These are phyloP conservation scores for Drosophila leontia DNA, from an alignment of 1,140 invertebrate species.

Conservation along the genomic window DNA sequence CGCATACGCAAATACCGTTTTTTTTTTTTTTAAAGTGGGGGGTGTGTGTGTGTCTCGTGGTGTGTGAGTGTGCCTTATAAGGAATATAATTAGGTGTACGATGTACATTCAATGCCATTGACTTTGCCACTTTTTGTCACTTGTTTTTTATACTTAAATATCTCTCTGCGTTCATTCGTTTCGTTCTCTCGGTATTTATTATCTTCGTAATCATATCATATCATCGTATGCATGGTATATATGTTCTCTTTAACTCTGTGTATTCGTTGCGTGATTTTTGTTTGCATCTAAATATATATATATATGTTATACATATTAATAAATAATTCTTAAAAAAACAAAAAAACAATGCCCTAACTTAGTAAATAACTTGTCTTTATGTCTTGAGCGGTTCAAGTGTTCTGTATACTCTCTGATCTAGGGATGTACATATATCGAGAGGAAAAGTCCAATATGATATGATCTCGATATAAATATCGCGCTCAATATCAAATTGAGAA, in stretches of 20 bases:
- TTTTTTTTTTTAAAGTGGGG: slow-evolving; percentile 6
- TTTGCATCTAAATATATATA: slow-evolving; percentile 43
- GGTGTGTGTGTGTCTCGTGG: slow-evolving; percentile 16
- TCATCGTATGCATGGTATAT: slow-evolving; percentile 39
- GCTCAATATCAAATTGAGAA: slow-evolving; percentile 3
- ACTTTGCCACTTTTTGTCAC: slow-evolving; percentile 24
- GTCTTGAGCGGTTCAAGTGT: slow-evolving; percentile 47
- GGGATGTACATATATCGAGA: not conserved
- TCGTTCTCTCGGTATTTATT: slow-evolving; percentile 28
- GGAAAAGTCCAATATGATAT: not conserved
- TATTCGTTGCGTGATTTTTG: slow-evolving; percentile 54
- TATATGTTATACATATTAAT: slow-evolving; percentile 56
- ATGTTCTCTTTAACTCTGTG: slow-evolving; percentile 38
- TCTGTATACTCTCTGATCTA: slow-evolving; percentile 6
- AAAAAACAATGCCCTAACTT: slow-evolving; percentile 37
- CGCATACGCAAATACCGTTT: slow-evolving; percentile 30
- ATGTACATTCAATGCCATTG: slow-evolving; percentile 52
- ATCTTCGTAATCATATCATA: slow-evolving; percentile 44
- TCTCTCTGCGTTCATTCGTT: slow-evolving; percentile 6
- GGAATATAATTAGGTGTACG: slow-evolving; percentile 65
- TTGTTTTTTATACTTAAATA: slow-evolving; percentile 48
- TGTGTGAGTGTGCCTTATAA: slow-evolving; percentile 61
- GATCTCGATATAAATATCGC: slow-evolving; percentile 3
- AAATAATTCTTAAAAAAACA: slow-evolving; percentile 23
- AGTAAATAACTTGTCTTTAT: slow-evolving; percentile 44